Percentiles rank a stretch among this genome's conserved stretches.
These are phyloP conservation scores for Andrena fulva DNA, from an alignment of 2,888 invertebrate genomes.

Conservation along the genomic window DNA sequence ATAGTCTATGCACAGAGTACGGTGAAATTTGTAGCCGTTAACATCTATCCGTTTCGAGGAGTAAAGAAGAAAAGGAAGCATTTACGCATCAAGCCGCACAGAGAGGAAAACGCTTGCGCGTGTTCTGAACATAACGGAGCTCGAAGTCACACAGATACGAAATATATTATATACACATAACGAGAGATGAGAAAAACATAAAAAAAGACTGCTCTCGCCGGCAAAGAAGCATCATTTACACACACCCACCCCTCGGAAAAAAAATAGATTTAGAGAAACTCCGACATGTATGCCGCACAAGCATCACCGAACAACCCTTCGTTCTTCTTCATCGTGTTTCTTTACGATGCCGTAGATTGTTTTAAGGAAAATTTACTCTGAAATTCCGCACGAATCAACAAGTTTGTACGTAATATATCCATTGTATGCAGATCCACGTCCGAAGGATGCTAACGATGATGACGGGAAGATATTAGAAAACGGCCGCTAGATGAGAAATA, in stretches of 20 bases:
- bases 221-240: slow-evolving; percentile 49
- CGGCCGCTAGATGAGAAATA: slow-evolving; percentile 26
- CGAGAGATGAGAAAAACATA: slow-evolving; percentile 38
- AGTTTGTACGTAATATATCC: slow-evolving; percentile 44
- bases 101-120: slow-evolving; percentile 23
- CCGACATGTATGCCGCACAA: not conserved
- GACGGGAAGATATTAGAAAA: slow-evolving; percentile 32
- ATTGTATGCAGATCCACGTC: slow-evolving; percentile 53
- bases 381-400: slow-evolving; percentile 28
- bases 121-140: slow-evolving; percentile 15
- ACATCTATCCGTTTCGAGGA: slow-evolving; percentile 23
- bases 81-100: slow-evolving; percentile 32
- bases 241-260: not conserved
- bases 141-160: slow-evolving; percentile 22
- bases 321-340: slow-evolving; percentile 27
- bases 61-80: slow-evolving; percentile 4
- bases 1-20: slow-evolving; percentile 66
- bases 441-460: slow-evolving; percentile 22
- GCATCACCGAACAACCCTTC: slow-evolving; percentile 32
- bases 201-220: slow-evolving; percentile 66
- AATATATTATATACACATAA: slow-evolving; percentile 21
- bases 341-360: slow-evolving; percentile 27
- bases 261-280: slow-evolving; percentile 47
- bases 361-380: not conserved
- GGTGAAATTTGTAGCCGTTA: slow-evolving; percentile 28